Base-by-base conservation (phyloP, 23 tunicate species). In the Halocynthia roretzi region DNA sequence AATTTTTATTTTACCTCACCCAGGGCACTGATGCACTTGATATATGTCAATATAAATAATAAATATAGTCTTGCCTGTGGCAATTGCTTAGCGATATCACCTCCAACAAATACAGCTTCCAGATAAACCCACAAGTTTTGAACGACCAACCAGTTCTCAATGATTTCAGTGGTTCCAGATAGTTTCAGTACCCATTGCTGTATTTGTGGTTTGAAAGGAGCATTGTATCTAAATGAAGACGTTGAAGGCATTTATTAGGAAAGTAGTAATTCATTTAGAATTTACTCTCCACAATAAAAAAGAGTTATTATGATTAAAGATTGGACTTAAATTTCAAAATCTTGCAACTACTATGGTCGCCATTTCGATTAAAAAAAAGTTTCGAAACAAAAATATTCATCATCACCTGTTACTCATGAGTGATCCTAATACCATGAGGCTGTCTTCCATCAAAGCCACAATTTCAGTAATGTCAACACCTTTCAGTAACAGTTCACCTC, bases 81-180 rank as follows among this genome's bases (percentile, higher is more conserved):
- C 50, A 89, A 66, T 48, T 89, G 95, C 52, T 89, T 89, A 7
- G 95, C 95, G 7, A 89, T 89, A 60, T 89, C 95, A 5, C 95
- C 95, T 51, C 95, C 95, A 14, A 89, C 95, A 80, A 89, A 89
- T 65, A 89, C 95, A 50, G 95, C 95, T 57, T 89, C 95, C 68
- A 89, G 74, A 61, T 89, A 89, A 50, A 89, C 95, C 95, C 95
- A 89, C 56, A 89, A 72, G 63, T 89, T 89, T 54, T 89, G 95
- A 21, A 81, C 85, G 52, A 85, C 61, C 90, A 85, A 57, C 88
- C 87, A 89, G 62, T 85, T 83, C 40, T 56, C 71, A 62, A 89
- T 89, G 62, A 89, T 89, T 75, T 89, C 95, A 11, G 88, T 89
- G 54, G 95, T 79, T 31, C 95, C 95, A 12, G 95, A 89, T 50